These are phyloP conservation scores for Anabas testudineus DNA, from an alignment of 2,797 vertebrate species.

Conservation along the genomic window DNA sequence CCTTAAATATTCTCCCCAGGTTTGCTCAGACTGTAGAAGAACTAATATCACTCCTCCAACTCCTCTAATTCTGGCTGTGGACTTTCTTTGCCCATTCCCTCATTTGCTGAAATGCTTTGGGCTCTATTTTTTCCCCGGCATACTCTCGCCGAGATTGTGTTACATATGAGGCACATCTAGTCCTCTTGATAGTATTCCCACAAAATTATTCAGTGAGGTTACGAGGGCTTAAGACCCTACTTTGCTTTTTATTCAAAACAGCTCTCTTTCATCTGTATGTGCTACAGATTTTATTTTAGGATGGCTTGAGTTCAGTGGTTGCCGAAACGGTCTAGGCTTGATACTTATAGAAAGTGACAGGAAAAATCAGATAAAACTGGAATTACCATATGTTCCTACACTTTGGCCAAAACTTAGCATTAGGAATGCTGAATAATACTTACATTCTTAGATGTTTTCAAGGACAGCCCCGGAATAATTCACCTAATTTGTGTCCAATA, in stretches of 20 bases:
- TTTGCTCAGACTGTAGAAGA: constrained; percentile 30
- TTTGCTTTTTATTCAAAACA: constrained; percentile 52
- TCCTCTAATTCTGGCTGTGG: constrained; percentile 41
- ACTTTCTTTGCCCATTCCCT: constrained; percentile 34
- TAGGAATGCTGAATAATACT: background rate
- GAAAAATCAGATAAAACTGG: constrained; percentile 2
- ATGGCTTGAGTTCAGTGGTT: background rate
- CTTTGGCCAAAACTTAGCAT: background rate
- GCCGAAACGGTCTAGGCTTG: constrained; percentile 27
- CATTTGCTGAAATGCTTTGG: constrained; percentile 54
- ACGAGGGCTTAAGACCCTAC: constrained; percentile 34
- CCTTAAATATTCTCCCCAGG: constrained; percentile 40
- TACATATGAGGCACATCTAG: constrained; percentile 30
- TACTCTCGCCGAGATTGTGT: constrained; percentile 44
- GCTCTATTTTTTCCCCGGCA: constrained; percentile 44
- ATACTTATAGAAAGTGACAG: constrained; percentile 15
- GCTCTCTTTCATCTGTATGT: constrained; percentile 45
- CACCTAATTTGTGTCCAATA: background rate
- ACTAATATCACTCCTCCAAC: constrained; percentile 40
- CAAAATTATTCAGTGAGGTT: constrained; percentile 55
- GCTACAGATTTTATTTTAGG: constrained; percentile 32
- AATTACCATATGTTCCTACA: background rate
- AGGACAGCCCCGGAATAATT: background rate
- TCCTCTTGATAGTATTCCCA: constrained; percentile 32
- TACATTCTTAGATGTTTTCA: background rate